phyloP scores from a whole-genome alignment of 2,797 vertebrate species.

The Onychomys torridus region DNA sequence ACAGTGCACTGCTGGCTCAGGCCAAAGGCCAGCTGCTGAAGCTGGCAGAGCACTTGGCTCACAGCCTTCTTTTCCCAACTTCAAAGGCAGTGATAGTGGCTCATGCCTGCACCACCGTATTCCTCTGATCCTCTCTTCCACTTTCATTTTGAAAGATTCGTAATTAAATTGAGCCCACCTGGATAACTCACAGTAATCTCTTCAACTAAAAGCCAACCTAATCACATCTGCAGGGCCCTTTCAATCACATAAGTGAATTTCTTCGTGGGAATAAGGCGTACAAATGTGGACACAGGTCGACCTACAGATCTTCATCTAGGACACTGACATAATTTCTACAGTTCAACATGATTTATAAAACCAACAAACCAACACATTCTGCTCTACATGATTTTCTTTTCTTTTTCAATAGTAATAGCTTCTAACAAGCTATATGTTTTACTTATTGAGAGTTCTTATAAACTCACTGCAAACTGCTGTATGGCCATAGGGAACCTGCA shows the following conservation, averaged over 20 bases:
- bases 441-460: neutral
- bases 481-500: neutral
- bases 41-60: neutral
- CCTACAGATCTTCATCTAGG: neutral
- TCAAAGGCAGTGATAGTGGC: neutral
- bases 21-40: neutral
- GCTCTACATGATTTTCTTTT: neutral
- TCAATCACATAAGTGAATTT: neutral
- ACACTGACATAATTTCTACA: neutral
- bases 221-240: neutral
- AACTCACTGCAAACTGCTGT: neutral
- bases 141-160: constrained; percentile 14
- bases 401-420: neutral
- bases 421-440: neutral
- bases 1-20: neutral
- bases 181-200: neutral
- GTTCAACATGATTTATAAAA: neutral
- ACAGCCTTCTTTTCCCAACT: neutral
- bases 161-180: neutral
- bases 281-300: neutral
- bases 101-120: neutral
- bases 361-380: neutral
- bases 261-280: neutral
- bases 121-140: neutral
- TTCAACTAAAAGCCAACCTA: neutral